Evolutionary conservation across 2,113 vertebrate species (phyloP).

Genomic region (Anarrhichthys ocellatus): DNA sequence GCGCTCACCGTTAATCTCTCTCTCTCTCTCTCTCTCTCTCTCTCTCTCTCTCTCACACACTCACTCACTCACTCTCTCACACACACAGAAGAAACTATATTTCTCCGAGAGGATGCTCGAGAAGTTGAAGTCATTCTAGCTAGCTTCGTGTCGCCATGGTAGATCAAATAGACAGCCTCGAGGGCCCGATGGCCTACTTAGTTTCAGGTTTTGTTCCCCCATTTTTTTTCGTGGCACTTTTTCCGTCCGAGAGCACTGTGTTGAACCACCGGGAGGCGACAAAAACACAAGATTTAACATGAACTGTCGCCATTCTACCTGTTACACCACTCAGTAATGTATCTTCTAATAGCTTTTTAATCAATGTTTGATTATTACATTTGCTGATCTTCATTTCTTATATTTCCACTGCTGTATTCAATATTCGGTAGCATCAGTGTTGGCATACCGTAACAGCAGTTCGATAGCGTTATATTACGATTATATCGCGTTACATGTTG

Average conservation of each 20-base stretch:
- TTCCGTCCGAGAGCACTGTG: not conserved
- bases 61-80: no score
- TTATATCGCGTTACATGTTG: not conserved
- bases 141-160: conserved; percentile 17
- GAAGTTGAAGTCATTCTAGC: not conserved
- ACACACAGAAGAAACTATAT: no score
- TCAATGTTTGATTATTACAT: not conserved
- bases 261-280: conserved; percentile 65
- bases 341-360: rapidly evolving
- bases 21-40: not conserved
- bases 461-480: not conserved
- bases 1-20: conserved; percentile 29
- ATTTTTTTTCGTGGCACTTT: not conserved
- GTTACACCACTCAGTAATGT: conserved; percentile 53
- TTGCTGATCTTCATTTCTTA: not conserved
- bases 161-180: not conserved
- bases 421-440: not conserved
- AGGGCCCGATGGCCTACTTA: conserved; percentile 27
- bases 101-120: not conserved
- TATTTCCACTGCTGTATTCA: not conserved
- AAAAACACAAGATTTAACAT: conserved; percentile 18
- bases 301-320: conserved; percentile 44
- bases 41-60: not conserved
- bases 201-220: not conserved
- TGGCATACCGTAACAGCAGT: no score